Conservation (phyloP, 2,797 vertebrate genomes). For the Alfaro cultratus region DNA sequence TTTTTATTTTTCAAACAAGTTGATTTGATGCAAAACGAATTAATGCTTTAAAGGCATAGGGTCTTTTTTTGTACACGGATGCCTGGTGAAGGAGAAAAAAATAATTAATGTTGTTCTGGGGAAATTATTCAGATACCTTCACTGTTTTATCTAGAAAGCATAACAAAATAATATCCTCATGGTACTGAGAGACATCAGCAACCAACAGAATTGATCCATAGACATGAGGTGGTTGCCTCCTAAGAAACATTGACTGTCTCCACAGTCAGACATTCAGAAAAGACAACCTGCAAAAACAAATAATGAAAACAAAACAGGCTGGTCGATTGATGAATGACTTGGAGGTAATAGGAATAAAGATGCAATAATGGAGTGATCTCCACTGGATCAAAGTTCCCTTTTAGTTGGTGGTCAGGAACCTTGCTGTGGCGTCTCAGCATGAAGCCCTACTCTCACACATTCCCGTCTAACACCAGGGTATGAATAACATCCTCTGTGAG, state of each 20-base stretch:
- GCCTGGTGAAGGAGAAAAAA: background rate
- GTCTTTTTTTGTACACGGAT: background rate
- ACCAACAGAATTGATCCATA: conserved; percentile 13
- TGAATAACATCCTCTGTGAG: conserved; percentile 10
- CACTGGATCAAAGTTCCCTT: conserved; percentile 58
- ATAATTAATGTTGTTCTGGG: background rate
- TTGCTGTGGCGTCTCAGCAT: conserved; percentile 20
- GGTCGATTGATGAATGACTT: conserved; percentile 66
- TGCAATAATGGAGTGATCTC: conserved; percentile 66
- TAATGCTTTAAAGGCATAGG: background rate
- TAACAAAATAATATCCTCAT: background rate
- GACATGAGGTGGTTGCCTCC: conserved; percentile 8
- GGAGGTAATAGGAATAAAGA: conserved; percentile 62
- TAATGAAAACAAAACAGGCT: conserved; percentile 14
- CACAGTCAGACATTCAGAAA: conserved; percentile 32
- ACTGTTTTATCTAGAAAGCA: background rate
- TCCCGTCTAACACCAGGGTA: background rate
- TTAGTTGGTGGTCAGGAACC: conserved; percentile 45
- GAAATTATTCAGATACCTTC: background rate
- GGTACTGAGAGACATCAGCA: background rate
- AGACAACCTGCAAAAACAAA: conserved; percentile 18
- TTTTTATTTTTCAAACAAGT: background rate
- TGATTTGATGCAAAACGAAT: background rate
- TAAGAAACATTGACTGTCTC: conserved; percentile 6
- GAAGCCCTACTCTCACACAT: conserved; percentile 13